Base-by-base conservation (phyloP, 2,113 vertebrate genomes). In the Trachemys scripta region DNA sequence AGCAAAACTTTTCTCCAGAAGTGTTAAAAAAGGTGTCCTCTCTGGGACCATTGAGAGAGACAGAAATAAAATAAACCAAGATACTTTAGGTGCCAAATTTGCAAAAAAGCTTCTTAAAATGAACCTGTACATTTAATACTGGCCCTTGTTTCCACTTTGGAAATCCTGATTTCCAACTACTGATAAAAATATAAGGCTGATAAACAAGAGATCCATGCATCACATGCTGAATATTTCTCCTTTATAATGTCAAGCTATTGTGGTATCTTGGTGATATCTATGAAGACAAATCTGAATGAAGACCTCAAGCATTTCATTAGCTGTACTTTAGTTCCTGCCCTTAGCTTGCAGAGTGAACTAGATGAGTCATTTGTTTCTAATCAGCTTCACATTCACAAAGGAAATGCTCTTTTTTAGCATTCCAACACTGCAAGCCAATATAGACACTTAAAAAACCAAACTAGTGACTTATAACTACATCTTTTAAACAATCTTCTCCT, bases 81-180 rank as follows among this genome's bases (percentile, higher is more conserved):
- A 62, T 75, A 45, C 59, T 20, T 35, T 38, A 80, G 78, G 29
- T 27, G 83, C 83, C 69, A 56, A 54, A 27, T 31, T 54, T 19
- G 49, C 49, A 94, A 95, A 82, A 84, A 93, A 85, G 5, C 57
- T n/a, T 87, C 84, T 65, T 93, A 80, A 91, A 91, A 92, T 87
- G n/a, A 91, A 29, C 47, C 47, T 94, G 56, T 54, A 90, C 65
- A 82, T 89, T 88, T 90, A 84, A 69, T 89, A 14, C 8, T 80
- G 89, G 53, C 29, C 69, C 94, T 93, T 93, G 59, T 50, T 95
- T 8, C 25, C 38, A 53, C 35, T 4, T 13, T 19, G 42, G 90
- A 90, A 42, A 72, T 82, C n/a, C 85, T 84, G n/a, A 25, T 85
- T 47, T 89, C 9, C 84, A 88, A 78, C 35, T 1, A 8, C 38